Percentiles rank a stretch among this genome's conserved stretches.
These are phyloP conservation scores for Trichonephila clavata DNA, from an alignment of 1,140 invertebrate species.

Conservation along the genomic window DNA sequence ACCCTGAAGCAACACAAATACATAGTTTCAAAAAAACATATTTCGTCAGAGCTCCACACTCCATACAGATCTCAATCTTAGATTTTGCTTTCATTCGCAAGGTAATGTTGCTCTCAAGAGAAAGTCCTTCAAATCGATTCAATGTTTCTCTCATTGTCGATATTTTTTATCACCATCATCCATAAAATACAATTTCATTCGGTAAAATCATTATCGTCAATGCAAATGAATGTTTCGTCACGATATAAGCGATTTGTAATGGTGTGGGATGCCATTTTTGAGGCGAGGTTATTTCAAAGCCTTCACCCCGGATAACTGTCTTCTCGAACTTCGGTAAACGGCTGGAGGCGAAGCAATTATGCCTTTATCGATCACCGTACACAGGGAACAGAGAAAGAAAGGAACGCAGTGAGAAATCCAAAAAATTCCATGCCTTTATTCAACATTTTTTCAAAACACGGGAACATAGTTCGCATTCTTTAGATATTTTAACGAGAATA, in stretches of 20 bases:
- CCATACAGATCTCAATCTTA: not conserved
- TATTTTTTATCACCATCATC: not conserved
- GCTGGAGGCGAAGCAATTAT: not conserved
- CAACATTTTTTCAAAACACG: not conserved
- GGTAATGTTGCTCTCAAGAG: not conserved
- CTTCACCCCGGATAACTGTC: conserved; percentile 23
- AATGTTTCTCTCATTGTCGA: not conserved
- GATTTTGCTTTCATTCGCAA: not conserved
- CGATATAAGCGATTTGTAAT: not conserved
- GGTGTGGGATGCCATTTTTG: conserved; percentile 20
- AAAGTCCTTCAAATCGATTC: conserved; percentile 6
- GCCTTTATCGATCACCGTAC: not conserved
- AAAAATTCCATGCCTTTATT: not conserved
- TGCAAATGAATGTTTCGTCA: not conserved
- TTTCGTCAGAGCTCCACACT: not conserved
- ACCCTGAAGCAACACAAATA: not conserved
- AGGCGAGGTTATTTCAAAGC: not conserved
- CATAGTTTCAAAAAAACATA: not conserved
- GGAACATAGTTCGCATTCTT: not conserved
- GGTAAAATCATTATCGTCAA: not conserved
- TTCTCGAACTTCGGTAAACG: not conserved
- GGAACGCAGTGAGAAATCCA: no score
- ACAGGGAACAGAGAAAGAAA: not conserved
- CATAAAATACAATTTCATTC: not conserved
- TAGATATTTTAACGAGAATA: no score